A percentile compares a stretch with the other conserved stretches of the same genome.
phyloP scores from a whole-genome alignment of 2,113 vertebrate genomes.

The Montifringilla adamsi region DNA sequence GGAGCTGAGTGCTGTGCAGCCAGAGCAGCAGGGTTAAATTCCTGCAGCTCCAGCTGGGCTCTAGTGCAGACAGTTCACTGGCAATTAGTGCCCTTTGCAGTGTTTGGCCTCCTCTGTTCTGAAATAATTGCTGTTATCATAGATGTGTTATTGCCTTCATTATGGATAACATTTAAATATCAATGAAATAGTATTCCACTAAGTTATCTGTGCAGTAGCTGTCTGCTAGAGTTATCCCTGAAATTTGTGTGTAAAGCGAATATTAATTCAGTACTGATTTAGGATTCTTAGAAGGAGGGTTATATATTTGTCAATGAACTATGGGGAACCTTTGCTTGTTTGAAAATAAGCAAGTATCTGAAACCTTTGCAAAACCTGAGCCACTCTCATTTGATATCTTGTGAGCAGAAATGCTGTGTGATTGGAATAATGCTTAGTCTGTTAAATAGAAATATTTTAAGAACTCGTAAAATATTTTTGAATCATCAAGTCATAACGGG shows the following conservation, averaged over 20 bases:
- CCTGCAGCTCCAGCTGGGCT: not conserved
- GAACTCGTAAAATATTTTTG: not conserved
- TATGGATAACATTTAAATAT: conserved; percentile 76
- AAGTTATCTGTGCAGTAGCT: conserved; percentile 52
- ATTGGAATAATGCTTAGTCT: not conserved
- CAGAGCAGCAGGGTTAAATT: not conserved
- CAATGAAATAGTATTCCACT: conserved; percentile 63
- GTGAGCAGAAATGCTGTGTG: not conserved
- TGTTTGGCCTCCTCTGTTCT: conserved; percentile 64
- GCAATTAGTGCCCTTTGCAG: conserved; percentile 40
- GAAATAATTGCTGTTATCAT: conserved; percentile 74
- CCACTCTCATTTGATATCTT: not conserved
- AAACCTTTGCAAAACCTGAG: not conserved
- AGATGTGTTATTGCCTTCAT: conserved; percentile 76
- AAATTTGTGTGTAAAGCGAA: not conserved
- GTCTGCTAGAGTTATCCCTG: conserved; percentile 22
- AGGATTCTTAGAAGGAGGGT: not conserved
- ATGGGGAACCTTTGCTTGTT: not conserved
- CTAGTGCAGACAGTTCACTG: not conserved
- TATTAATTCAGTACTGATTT: not conserved
- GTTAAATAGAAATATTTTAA: not conserved
- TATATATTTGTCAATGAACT: not conserved
- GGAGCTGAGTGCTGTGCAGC: not conserved
- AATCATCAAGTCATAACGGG: not conserved
- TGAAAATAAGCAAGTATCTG: not conserved